Percentiles rank a stretch among this genome's conserved stretches.
These are phyloP conservation scores for Progne subis DNA, from an alignment of 2,113 vertebrate species.

Conservation along the genomic window DNA sequence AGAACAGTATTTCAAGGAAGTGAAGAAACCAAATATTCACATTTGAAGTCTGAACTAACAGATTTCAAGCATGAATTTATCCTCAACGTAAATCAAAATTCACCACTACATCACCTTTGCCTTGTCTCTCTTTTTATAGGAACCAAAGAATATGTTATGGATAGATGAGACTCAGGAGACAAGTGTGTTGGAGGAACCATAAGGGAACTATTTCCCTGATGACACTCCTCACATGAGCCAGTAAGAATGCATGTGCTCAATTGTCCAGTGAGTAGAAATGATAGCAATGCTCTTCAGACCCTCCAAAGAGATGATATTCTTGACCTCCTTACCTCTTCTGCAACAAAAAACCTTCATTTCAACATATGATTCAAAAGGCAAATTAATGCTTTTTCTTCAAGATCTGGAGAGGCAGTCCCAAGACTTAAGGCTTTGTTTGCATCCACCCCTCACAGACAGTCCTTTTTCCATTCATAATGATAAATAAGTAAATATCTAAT, in stretches of 20 bases:
- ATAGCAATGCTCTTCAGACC: neutral
- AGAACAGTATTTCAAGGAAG: neutral
- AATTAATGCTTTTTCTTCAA: neutral
- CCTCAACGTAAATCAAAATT: neutral
- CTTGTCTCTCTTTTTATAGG: neutral
- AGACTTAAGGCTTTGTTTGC: neutral
- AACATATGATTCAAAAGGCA: neutral
- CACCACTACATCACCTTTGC: neutral
- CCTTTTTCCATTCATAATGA: neutral
- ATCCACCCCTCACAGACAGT: neutral
- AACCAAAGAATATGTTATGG: neutral
- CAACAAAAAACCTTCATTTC: neutral
- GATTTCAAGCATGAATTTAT: neutral
- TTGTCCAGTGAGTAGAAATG: neutral
- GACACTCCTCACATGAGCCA: neutral
- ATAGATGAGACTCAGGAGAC: neutral
- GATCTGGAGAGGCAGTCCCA: neutral
- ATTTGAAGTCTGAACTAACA: neutral
- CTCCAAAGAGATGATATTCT: neutral
- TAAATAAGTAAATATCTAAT: neutral
- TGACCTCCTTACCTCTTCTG: neutral
- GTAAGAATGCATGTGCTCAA: accelerated
- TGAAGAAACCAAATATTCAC: neutral
- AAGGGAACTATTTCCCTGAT: neutral
- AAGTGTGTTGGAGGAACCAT: neutral